A percentile compares a stretch with the other conserved stretches of the same genome.
Evolutionary conservation across 2,797 vertebrate genomes (phyloP).

Genomic region (Pangasius sanitwongsei): DNA sequence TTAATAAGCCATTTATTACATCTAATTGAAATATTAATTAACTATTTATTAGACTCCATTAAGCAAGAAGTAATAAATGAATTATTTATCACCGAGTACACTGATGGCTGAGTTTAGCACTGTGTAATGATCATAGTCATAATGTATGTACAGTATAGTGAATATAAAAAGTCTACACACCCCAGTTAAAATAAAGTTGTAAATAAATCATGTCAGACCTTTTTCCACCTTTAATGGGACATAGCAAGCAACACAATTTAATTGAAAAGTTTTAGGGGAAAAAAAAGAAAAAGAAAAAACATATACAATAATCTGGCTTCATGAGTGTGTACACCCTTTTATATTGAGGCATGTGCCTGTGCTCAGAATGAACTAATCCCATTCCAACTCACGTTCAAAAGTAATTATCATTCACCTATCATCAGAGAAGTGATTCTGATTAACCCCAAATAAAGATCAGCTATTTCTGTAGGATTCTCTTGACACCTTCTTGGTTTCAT

Average conservation of each 20-base stretch:
- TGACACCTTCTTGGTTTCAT: background rate
- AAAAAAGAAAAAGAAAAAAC: background rate
- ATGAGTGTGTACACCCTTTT: too few species aligned
- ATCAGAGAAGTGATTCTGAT: background rate
- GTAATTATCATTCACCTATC: too few species aligned
- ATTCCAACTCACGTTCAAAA: too few species aligned
- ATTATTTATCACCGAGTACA: background rate
- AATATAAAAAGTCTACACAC: background rate
- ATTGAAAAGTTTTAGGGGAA: too few species aligned
- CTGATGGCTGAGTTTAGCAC: background rate
- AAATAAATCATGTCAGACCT: background rate
- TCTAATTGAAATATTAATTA: constrained; percentile 13
- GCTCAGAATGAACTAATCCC: too few species aligned
- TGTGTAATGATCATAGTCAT: background rate
- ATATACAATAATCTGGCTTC: too few species aligned
- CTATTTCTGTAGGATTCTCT: background rate
- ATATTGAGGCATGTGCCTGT: too few species aligned
- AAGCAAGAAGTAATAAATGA: background rate
- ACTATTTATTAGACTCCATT: background rate
- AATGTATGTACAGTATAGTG: background rate
- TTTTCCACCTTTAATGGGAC: background rate
- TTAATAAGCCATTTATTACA: constrained; percentile 5
- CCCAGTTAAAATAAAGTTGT: background rate
- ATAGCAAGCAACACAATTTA: background rate
- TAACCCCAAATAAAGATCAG: background rate